Evolutionary conservation across 2,113 vertebrate species (phyloP).

Genomic region (Columbina picui): DNA sequence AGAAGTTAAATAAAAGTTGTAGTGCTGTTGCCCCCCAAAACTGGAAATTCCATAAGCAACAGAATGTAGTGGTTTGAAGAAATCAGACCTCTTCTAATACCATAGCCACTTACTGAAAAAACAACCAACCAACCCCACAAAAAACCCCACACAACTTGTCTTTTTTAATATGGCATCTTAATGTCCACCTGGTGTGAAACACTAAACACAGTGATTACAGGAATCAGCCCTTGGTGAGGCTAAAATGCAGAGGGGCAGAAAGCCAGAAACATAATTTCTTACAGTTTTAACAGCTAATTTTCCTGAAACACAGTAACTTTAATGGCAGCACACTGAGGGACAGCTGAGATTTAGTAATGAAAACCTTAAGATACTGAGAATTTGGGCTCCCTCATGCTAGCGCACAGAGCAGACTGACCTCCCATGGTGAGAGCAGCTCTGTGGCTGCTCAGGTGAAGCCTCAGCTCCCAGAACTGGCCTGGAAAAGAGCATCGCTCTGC

Average conservation of each 20-base stretch:
- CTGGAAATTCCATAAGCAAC: not conserved
- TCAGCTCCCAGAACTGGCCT: not conserved
- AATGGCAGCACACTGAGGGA: not conserved
- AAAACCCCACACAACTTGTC: too few species aligned
- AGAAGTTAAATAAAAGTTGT: not conserved
- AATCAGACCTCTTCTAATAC: not conserved
- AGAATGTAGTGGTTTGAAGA: not conserved
- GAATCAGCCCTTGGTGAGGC: not conserved
- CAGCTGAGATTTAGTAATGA: not conserved
- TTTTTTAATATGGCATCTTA: not conserved
- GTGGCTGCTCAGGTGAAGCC: not conserved
- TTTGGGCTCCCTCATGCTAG: not conserved
- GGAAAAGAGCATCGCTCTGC: not conserved
- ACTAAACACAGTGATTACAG: not conserved
- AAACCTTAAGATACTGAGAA: not conserved
- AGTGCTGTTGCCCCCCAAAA: too few species aligned
- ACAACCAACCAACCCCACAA: not conserved
- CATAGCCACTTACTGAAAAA: not conserved
- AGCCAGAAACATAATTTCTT: not conserved
- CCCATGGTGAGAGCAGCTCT: not conserved
- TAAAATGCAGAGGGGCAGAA: not conserved
- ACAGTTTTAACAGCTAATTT: not conserved
- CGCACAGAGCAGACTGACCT: not conserved
- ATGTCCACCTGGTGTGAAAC: not conserved
- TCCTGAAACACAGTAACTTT: not conserved